Evolutionary conservation across 2,113 vertebrate species (phyloP).

Genomic region (Phalacrocorax carbo): DNA sequence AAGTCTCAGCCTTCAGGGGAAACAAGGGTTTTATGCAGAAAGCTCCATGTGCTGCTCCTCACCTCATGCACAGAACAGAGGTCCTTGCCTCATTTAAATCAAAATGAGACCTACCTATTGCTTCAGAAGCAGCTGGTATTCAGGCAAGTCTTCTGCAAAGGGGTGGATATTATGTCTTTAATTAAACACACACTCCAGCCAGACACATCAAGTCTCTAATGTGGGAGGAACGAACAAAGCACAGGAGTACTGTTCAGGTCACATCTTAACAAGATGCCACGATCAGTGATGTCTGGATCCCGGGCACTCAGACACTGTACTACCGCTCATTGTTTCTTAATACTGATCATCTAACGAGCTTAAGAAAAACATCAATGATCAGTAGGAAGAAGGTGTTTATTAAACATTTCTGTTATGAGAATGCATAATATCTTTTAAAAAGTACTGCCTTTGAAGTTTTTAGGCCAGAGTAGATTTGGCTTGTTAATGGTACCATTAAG

Average conservation of each 20-base stretch:
- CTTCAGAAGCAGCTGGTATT: neutral
- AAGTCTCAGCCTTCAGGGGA: neutral
- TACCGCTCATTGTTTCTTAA: neutral
- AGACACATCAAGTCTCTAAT: neutral
- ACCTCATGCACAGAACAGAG: neutral
- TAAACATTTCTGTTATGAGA: neutral
- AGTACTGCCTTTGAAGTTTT: neutral
- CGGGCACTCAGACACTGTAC: neutral
- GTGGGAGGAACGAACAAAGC: neutral
- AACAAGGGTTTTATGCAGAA: neutral
- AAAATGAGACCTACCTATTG: neutral
- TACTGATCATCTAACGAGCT: neutral
- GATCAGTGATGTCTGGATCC: neutral
- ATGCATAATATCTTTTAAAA: neutral
- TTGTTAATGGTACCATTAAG: neutral
- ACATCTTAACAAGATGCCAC: neutral
- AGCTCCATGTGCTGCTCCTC: neutral
- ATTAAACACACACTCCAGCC: neutral
- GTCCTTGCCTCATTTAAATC: neutral
- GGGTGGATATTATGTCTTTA: neutral
- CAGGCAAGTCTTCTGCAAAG: neutral
- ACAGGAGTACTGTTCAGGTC: neutral
- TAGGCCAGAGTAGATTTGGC: neutral
- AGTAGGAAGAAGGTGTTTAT: neutral
- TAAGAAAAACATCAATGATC: neutral